Evolutionary conservation across 2,113 vertebrate species (phyloP).

Genomic region (Phasianus colchicus): DNA sequence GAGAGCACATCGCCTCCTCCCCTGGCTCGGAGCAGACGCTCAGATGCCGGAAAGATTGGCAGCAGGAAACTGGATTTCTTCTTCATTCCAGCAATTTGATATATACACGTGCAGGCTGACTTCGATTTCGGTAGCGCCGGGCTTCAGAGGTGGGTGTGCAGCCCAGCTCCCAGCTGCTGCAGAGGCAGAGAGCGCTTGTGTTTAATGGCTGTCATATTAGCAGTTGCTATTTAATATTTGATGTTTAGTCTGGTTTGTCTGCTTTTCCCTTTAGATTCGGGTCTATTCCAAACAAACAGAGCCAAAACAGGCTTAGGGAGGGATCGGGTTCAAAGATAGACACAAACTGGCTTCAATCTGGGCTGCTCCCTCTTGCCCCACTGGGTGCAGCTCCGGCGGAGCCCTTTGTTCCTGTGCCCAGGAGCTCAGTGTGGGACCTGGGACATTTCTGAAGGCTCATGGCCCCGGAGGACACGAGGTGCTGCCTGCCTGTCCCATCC

Average conservation of each 20-base stretch:
- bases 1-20: background rate
- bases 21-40: background rate
- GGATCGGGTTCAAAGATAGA: conserved; percentile 20
- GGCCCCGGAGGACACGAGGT: background rate
- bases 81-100: conserved; percentile 2
- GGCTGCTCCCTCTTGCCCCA: background rate
- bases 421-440: background rate
- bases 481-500: background rate
- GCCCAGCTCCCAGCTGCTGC: conserved; percentile 34
- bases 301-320: background rate
- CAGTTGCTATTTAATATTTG: conserved; percentile 59
- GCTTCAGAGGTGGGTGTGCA: background rate
- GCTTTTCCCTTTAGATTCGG: conserved; percentile 33
- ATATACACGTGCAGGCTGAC: background rate
- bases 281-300: conserved; percentile 46
- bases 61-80: conserved; percentile 31
- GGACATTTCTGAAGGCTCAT: background rate
- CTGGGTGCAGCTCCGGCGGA: background rate
- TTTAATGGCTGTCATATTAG: conserved; percentile 56
- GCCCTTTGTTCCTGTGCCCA: background rate
- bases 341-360: conserved; percentile 52
- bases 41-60: conserved; percentile 15
- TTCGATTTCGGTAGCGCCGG: background rate
- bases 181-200: background rate
- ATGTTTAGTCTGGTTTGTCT: conserved; percentile 67